Conservation (phyloP, 1,140 invertebrate species). For the Panulirus ornatus region DNA sequence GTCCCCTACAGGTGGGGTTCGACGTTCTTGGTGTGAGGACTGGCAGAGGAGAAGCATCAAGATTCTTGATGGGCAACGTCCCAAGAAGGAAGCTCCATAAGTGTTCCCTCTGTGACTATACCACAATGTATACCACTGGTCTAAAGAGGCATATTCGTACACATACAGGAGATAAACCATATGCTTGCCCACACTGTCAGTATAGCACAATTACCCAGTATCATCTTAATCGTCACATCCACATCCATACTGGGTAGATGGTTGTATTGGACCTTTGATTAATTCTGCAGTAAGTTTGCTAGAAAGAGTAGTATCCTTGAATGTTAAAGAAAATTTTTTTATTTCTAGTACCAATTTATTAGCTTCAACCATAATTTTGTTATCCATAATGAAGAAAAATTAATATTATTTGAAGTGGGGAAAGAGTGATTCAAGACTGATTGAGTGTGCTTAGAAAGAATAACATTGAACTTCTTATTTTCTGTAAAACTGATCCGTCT, state of each 20-base stretch:
- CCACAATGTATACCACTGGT: constrained; percentile 41
- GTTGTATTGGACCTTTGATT: background rate
- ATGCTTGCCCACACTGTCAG: constrained; percentile 26
- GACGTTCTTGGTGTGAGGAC: constrained; percentile 35
- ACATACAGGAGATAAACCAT: constrained; percentile 52
- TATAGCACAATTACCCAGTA: constrained; percentile 23
- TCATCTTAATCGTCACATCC: constrained; percentile 37
- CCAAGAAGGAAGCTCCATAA: constrained; percentile 43
- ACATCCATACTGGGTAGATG: background rate
- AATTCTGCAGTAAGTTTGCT: no score
- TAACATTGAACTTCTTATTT: no score
- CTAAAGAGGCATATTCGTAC: constrained; percentile 45
- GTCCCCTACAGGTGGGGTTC: constrained; percentile 47
- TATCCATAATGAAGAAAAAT: no score
- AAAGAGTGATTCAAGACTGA: no score
- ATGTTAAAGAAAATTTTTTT: no score
- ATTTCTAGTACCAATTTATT: no score
- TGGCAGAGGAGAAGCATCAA: background rate
- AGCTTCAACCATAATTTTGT: no score
- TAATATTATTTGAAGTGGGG: no score
- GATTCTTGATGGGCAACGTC: constrained; percentile 24
- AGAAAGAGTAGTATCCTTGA: no score
- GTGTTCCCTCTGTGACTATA: constrained; percentile 48
- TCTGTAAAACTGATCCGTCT: no score
- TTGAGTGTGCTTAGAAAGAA: no score